Conservation (phyloP, 2,113 vertebrate species). For the Oenanthe melanoleuca region DNA sequence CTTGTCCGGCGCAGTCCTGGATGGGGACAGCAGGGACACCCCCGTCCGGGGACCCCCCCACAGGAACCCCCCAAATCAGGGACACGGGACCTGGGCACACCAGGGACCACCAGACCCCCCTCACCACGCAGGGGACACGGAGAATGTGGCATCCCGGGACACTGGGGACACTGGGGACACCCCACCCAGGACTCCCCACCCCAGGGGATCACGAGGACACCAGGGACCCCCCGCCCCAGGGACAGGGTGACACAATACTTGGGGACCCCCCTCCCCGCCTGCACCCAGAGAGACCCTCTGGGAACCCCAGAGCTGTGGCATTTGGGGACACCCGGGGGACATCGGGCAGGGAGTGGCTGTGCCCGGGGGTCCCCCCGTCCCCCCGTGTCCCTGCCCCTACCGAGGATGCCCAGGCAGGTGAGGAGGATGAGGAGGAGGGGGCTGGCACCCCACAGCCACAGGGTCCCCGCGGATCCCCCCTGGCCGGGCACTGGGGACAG, state of each 20-base stretch:
- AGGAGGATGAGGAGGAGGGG: constrained; percentile 15
- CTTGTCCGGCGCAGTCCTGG: no score
- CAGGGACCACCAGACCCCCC: no score
- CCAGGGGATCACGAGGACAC: neutral
- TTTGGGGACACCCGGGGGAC: neutral
- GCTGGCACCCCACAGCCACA: neutral
- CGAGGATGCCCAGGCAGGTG: neutral
- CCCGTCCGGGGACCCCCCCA: no score
- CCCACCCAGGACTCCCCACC: neutral
- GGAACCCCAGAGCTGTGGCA: neutral
- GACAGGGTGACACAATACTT: no score
- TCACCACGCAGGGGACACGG: neutral
- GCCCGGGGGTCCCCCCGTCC: neutral
- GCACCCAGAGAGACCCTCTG: neutral
- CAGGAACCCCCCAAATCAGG: no score
- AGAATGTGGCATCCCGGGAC: neutral
- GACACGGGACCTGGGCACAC: neutral
- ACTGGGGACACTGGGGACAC: neutral
- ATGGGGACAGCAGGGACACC: no score
- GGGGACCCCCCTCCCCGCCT: neutral
- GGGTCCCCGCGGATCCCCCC: fast-evolving
- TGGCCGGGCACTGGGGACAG: neutral
- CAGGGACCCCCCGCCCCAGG: neutral
- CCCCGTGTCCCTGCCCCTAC: neutral
- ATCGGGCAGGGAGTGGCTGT: neutral